Evolutionary conservation across 2,113 vertebrate species (phyloP), one percentile per base, ranked within the genome.

Genomic region (Trichomycterus rosablanca): DNA sequence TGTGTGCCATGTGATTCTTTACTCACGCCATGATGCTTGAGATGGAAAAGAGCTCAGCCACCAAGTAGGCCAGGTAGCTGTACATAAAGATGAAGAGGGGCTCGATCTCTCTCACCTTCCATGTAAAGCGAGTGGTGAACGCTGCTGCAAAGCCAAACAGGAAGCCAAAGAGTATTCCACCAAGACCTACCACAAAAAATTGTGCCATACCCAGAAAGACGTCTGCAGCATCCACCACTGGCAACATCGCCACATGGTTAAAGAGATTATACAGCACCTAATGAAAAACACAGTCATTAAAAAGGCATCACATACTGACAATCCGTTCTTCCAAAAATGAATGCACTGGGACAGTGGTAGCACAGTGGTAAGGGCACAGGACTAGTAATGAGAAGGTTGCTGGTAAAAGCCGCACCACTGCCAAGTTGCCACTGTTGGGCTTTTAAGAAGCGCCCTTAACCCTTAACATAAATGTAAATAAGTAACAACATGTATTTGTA

Each of bases 21-120:
- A 97, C 96, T 97, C 84, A 99, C 96, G 96, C 92, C 93, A 97
- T 95, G 83, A 99, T 97, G 76, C 94, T 94, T 0, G 96, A 99
- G 72, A 98, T 86, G 62, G 91, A 82, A 48, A 98, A 93, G 80
- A 98, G 90, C 83, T 99, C 96, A 0, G 96, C 93, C 62, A 95
- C 88, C 73, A 98, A 87, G 66, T 98, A 99, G 62, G 93, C 92
- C 80, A 99, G 79, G 69, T 97, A 99, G 80, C 94, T 96, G 86
- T 90, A 99, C 84, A 98, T 88, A 88, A 99, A 98, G 77, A 98
- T 91, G 76, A 98, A 95, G 48, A 99, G 92, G 0, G 96, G 95
- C 80, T 99, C 95, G 23, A 99, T 97, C 72, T 97, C 94, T 56
- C 88, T 74, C 66, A 97, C 92, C 70, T 87, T 94, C 75, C 90